Conservation (phyloP, 2,113 vertebrate genomes). For the Astur gentilis region DNA sequence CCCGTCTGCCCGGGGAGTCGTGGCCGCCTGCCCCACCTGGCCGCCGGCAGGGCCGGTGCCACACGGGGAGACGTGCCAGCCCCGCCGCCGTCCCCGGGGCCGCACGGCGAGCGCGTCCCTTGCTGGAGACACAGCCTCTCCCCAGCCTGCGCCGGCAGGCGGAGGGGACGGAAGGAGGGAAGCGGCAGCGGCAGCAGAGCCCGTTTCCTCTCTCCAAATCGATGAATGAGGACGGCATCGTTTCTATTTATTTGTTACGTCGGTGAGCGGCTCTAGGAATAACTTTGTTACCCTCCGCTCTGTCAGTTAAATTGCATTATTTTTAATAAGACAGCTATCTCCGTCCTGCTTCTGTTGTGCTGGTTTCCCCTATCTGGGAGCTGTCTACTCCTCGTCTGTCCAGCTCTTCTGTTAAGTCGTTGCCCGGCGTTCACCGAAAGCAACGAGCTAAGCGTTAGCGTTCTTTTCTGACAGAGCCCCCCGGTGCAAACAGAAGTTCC, state of each 20-base stretch:
- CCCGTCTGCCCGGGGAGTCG: accelerated
- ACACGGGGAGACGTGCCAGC: accelerated
- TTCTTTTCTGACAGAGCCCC: background rate
- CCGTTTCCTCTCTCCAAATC: background rate
- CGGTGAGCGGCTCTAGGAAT: background rate
- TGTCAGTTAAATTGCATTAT: conserved; percentile 1
- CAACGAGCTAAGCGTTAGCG: background rate
- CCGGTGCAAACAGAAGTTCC: background rate
- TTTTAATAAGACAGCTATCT: conserved; percentile 32
- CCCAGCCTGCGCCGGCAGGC: accelerated
- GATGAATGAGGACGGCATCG: background rate
- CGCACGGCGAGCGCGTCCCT: accelerated
- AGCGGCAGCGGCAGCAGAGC: background rate
- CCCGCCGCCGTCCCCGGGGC: background rate
- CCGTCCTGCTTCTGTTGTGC: background rate
- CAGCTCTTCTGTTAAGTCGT: conserved; percentile 27
- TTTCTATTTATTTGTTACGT: background rate
- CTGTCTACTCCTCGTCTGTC: background rate
- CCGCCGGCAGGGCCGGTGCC: background rate
- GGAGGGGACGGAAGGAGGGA: background rate
- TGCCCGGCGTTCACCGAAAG: background rate
- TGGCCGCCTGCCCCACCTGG: background rate
- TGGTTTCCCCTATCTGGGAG: background rate
- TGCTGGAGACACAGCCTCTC: background rate
- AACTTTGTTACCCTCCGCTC: background rate